Percentiles rank a stretch among this genome's conserved stretches.
These are phyloP conservation scores for Tetramorium bicarinatum DNA, from an alignment of 2,888 invertebrate species.

Conservation along the genomic window DNA sequence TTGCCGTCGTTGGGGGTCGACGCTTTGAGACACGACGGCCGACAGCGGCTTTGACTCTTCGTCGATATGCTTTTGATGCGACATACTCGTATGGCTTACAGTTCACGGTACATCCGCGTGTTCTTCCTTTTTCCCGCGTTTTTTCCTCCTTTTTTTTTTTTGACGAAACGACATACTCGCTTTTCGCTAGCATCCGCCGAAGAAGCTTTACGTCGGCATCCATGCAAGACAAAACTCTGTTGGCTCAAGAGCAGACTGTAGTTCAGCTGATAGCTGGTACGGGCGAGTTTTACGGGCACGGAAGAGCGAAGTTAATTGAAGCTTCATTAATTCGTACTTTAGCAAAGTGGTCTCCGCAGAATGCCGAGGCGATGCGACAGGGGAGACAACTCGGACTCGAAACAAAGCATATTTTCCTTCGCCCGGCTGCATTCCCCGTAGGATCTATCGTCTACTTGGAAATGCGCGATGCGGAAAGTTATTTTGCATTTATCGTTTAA, in stretches of 20 bases:
- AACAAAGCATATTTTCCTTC: slow-evolving; percentile 55
- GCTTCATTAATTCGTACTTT: slow-evolving; percentile 56
- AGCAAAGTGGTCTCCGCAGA: slow-evolving; percentile 51
- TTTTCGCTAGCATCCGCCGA: background rate
- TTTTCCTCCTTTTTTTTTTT: background rate
- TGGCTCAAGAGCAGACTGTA: slow-evolving; percentile 11
- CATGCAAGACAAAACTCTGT: slow-evolving; percentile 32
- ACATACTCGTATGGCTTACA: background rate
- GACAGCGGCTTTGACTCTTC: slow-evolving; percentile 26
- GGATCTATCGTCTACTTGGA: slow-evolving; percentile 40
- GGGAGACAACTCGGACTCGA: slow-evolving; percentile 24
- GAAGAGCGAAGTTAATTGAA: slow-evolving; percentile 58
- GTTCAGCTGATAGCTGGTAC: slow-evolving; percentile 38
- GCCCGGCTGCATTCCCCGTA: slow-evolving; percentile 25
- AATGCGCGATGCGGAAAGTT: slow-evolving; percentile 52
- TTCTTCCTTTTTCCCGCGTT: background rate
- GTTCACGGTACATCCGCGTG: background rate
- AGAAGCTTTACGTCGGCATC: slow-evolving; percentile 10
- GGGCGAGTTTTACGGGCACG: slow-evolving; percentile 30
- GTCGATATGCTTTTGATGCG: background rate
- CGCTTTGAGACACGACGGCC: slow-evolving; percentile 35
- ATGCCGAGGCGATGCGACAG: slow-evolving; percentile 20
- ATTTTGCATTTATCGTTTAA: slow-evolving; percentile 51
- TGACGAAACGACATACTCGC: slow-evolving; percentile 18
- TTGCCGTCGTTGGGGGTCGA: slow-evolving; percentile 7